phyloP scores from a whole-genome alignment of 2,888 invertebrate species.

The Leptura quadrifasciata region DNA sequence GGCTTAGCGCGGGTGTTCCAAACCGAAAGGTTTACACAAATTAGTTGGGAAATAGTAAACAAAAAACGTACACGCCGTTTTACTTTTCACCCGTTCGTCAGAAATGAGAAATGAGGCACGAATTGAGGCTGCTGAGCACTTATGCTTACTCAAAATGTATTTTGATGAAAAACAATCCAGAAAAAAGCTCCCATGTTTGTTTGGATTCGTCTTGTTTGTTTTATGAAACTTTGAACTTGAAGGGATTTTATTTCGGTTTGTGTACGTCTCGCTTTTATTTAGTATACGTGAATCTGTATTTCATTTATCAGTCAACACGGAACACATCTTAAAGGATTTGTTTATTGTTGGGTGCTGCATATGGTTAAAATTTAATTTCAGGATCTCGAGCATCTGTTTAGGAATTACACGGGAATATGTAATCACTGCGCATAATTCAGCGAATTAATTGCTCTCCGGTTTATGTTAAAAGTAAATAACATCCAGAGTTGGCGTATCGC shows the following conservation, averaged over 20 bases:
- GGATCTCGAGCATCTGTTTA: conserved; percentile 8
- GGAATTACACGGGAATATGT: background rate
- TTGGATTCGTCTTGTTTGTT: conserved; percentile 37
- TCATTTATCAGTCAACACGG: conserved; percentile 37
- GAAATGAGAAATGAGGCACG: conserved; percentile 6
- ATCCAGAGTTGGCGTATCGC: background rate
- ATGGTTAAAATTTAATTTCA: conserved; percentile 29
- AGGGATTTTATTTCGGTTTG: conserved; percentile 32
- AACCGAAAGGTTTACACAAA: conserved; percentile 28
- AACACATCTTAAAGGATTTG: conserved; percentile 33
- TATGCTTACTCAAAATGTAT: conserved; percentile 32
- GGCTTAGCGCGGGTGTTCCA: conserved; percentile 16
- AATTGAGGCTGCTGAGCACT: conserved; percentile 19
- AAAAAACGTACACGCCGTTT: conserved; percentile 20
- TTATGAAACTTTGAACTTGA: conserved; percentile 41
- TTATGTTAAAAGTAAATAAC: background rate
- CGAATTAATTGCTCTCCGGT: background rate
- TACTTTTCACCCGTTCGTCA: conserved; percentile 15
- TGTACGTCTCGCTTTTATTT: conserved; percentile 30
- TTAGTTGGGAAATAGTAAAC: conserved; percentile 27
- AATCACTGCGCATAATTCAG: conserved; percentile 8
- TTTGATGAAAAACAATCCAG: conserved; percentile 37
- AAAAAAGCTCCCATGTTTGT: conserved; percentile 34
- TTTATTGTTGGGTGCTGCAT: conserved; percentile 23
- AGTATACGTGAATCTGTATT: conserved; percentile 34